Evolutionary conservation across 2,888 invertebrate species (phyloP), one percentile per base, ranked within the genome.

Genomic region (Habroteleia sp.): DNA sequence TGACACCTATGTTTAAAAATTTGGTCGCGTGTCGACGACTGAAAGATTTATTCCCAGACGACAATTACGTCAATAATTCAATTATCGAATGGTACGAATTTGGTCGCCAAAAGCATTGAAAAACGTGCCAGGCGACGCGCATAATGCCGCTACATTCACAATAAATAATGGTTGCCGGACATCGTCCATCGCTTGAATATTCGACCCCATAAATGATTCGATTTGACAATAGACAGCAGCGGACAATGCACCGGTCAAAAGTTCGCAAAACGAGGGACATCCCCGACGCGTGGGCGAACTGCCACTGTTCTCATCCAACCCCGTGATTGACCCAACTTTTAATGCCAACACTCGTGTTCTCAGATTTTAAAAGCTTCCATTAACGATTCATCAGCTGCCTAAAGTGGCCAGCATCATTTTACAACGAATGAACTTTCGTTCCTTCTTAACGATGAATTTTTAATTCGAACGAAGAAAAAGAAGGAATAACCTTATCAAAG

Each of bases 41-140:
- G 79, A 48, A 77, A 82, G 74, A 86, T 87, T 87, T 85, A 83
- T 85, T 83, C 77, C 77, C 69, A 76, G 50, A 76, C 76, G 71
- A 83, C 85, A 87, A 87, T 87, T 85, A 85, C 83, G 81, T 80
- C 84, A 87, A 88, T 87, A 87, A 87, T 85, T 87, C 87, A 87
- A 52, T 52, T 27, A 71, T 25, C 69, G 29, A 41, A 33, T 52
- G 52, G 58, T 41, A 72, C 76, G 62, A 76, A 79, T 54, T 58
- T 46, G 46, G 50, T 62, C 62, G 66, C 27, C 71, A 44, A 77
- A 72, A 65, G 73, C 63, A 56, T 42, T 52, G 76, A 62, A 68
- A 74, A 74, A 71, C 60, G 60, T 27, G 13, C n/a, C n/a, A n/a
- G 37, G 23, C 35, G 44, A 17, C 35, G 31, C 50, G 35, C 60